Conservation (phyloP, 2,113 vertebrate genomes). For the Halcyon malimbica region DNA sequence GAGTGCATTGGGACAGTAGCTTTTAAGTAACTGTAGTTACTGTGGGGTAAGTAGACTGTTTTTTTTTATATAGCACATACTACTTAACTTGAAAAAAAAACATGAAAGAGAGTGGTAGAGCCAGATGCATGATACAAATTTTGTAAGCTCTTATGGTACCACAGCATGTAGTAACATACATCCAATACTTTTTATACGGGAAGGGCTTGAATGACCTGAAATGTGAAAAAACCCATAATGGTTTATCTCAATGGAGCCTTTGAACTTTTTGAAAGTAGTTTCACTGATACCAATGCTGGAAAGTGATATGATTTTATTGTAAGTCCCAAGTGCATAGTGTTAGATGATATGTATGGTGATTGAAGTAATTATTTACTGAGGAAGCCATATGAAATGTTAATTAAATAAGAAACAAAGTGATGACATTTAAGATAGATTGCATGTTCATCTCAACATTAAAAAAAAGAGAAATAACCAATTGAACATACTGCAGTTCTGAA, state of each 20-base stretch:
- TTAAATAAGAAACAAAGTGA: slow-evolving; percentile 50
- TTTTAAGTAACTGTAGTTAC: neutral
- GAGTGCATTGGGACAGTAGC: neutral
- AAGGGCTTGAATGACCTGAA: neutral
- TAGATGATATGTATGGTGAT: neutral
- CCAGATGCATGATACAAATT: neutral
- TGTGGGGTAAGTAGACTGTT: neutral
- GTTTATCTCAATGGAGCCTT: neutral
- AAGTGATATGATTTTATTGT: neutral
- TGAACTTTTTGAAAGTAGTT: neutral
- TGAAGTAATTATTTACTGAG: slow-evolving; percentile 29
- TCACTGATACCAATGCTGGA: neutral
- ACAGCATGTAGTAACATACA: neutral
- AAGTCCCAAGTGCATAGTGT: neutral
- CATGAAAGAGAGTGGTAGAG: neutral
- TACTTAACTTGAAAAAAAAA: neutral
- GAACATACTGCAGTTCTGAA: slow-evolving; percentile 15
- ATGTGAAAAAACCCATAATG: neutral
- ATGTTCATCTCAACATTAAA: neutral
- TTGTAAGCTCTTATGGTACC: neutral
- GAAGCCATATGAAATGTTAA: slow-evolving; percentile 40
- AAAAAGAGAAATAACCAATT: slow-evolving; percentile 27
- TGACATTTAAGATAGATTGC: slow-evolving; percentile 37
- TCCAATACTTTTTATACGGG: neutral
- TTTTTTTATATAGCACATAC: neutral